These are phyloP conservation scores for Diogma glabrata DNA, from an alignment of 2,888 invertebrate genomes.

Conservation along the genomic window DNA sequence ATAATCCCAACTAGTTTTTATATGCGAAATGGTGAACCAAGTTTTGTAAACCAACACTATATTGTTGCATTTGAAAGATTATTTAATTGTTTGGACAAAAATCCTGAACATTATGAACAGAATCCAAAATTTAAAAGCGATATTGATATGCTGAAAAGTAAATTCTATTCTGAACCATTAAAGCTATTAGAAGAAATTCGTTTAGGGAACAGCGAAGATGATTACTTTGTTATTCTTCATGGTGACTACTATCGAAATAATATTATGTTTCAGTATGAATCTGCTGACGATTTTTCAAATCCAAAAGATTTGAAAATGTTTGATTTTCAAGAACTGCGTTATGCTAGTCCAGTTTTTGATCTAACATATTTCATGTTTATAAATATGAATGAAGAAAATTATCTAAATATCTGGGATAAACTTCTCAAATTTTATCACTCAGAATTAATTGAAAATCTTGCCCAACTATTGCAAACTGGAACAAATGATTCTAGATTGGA, in stretches of 20 bases:
- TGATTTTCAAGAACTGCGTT: slow-evolving; percentile 34
- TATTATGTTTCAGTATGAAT: slow-evolving; percentile 30
- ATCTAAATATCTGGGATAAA: slow-evolving; percentile 23
- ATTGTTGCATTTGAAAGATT: slow-evolving; percentile 30
- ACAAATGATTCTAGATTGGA: slow-evolving; percentile 15
- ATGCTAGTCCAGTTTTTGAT: slow-evolving; percentile 29
- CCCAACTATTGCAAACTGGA: slow-evolving; percentile 22
- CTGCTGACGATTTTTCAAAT: slow-evolving; percentile 13
- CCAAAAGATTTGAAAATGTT: slow-evolving; percentile 28
- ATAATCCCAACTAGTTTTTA: slow-evolving; percentile 26
- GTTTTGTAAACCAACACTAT: slow-evolving; percentile 24
- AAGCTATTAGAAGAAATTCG: slow-evolving; percentile 27
- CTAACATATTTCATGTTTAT: slow-evolving; percentile 32
- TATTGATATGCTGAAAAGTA: slow-evolving; percentile 23
- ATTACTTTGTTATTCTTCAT: slow-evolving; percentile 29
- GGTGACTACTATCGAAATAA: slow-evolving; percentile 36
- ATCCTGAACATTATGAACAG: not conserved
- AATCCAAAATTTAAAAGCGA: slow-evolving; percentile 18
- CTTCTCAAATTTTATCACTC: slow-evolving; percentile 27
- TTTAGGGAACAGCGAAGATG: slow-evolving; percentile 22
- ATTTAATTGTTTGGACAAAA: slow-evolving; percentile 27
- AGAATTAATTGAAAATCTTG: slow-evolving; percentile 24
- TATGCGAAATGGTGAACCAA: slow-evolving; percentile 2
- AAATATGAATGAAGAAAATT: slow-evolving; percentile 22
- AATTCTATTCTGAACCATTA: slow-evolving; percentile 26